These are phyloP conservation scores for Chaetophractus vellerosus DNA, from an alignment of 2,797 vertebrate genomes.

Conservation along the genomic window DNA sequence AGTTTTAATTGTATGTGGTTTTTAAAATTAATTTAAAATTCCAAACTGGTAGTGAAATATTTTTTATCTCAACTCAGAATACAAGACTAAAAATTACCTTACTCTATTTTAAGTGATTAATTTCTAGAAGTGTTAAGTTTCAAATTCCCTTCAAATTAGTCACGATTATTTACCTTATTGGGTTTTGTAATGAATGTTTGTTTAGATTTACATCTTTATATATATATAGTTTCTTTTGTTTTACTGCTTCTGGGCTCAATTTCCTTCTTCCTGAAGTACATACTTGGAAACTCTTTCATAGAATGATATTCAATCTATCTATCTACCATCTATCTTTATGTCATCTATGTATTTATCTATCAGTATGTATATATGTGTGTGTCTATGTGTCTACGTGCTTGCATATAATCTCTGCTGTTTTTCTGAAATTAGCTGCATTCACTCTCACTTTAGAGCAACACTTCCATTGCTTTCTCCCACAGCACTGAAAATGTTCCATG, in stretches of 20 bases:
- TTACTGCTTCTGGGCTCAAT: not conserved
- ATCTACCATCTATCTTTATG: too few relatives aligned
- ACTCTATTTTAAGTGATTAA: not conserved
- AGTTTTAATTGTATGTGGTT: not conserved
- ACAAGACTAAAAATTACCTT: constrained; percentile 1
- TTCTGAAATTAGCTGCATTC: not conserved
- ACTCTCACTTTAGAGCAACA: not conserved
- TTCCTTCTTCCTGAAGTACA: not conserved
- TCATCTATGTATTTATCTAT: too few relatives aligned
- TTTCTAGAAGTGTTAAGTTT: not conserved
- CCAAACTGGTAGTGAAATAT: not conserved
- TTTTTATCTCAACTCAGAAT: not conserved
- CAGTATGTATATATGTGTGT: too few relatives aligned
- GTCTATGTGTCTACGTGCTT: too few relatives aligned
- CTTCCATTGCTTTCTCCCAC: not conserved
- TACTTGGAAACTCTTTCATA: not conserved
- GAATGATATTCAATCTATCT: not conserved
- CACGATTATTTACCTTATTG: not conserved
- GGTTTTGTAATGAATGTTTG: not conserved
- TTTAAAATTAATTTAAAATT: not conserved
- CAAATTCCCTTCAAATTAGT: not conserved
- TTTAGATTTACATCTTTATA: not conserved
- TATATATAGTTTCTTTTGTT: not conserved
- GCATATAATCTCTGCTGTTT: not conserved
- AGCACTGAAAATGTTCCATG: not conserved